Evolutionary conservation across 2,888 invertebrate genomes (phyloP), one percentile per base, ranked within the genome.

Genomic region (Leptarthrus brevirostris): DNA sequence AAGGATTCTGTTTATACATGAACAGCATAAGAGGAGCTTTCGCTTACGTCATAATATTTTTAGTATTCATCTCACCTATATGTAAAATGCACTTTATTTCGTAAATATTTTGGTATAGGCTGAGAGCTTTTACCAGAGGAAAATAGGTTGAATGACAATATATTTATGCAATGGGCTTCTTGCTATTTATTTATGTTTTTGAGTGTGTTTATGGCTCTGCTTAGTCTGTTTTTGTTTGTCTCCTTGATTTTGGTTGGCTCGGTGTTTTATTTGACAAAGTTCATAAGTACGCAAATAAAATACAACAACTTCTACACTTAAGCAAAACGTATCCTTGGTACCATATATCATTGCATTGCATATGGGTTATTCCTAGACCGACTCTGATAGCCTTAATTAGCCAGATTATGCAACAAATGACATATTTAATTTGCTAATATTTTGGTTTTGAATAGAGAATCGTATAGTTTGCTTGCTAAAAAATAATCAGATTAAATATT

Each of bases 81-180:
- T 26, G 26, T 44, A 52, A 52, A 69, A 49, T 69, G 69, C 69
- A 69, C 52, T 69, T 69, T n/a, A 52, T 52, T 69, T 52, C 49
- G 69, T 69, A 69, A 69, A 69, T 69, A 69, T 69, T 69, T 69
- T 69, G 69, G 52, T 69, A 52, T 30, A 69, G 52, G 52, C 52
- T 52, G 34, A 30, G 30, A 69, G 69, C 69, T 69, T 69, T 54
- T 52, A 24, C 14, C 34, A 24, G 18, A 69, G n/a, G 30, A 18
- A 52, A 69, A 26, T 52, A 52, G 34, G 52, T 52, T 69, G 69
- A 52, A 69, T 52, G 52, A 52, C 49, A 49, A 52, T 69, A 52
- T 52, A 69, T 69, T 52, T 18, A 24, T 52, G 34, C 34, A 52
- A 18, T 24, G 22, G 49, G 52, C 44, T 20, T 22, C 49, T 69